Evolutionary conservation across 2,113 vertebrate genomes (phyloP).

Genomic region (Campylorhamphus procurvoides): DNA sequence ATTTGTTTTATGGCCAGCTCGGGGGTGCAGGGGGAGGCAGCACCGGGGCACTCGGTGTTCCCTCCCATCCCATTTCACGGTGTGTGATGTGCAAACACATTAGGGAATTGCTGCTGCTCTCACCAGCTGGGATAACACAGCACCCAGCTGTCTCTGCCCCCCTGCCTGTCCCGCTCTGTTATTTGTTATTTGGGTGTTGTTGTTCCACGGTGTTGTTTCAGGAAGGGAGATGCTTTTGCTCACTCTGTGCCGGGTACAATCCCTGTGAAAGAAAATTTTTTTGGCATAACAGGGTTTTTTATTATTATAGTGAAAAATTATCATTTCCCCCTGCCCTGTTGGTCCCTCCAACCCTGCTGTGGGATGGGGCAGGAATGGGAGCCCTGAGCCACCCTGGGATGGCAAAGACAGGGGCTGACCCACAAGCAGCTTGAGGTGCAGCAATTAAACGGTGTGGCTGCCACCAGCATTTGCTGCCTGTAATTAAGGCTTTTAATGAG

Average conservation of each 20-base stretch:
- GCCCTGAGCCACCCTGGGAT: background rate
- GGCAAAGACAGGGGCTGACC: background rate
- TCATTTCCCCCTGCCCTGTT: fast-evolving
- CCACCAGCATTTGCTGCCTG: background rate
- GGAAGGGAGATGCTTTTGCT: background rate
- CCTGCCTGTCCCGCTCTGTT: background rate
- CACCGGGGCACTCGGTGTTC: fast-evolving
- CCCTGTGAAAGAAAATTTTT: fast-evolving
- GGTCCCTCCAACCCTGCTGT: background rate
- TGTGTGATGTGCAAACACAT: background rate
- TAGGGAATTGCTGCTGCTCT: background rate
- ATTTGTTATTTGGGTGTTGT: background rate
- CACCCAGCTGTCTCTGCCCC: background rate
- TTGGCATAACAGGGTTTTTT: fast-evolving
- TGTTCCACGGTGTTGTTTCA: background rate
- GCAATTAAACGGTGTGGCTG: background rate
- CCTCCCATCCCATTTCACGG: background rate
- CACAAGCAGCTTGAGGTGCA: background rate
- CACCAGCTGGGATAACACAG: background rate
- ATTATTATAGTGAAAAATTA: background rate
- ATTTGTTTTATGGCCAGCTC: background rate
- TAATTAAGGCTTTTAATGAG: slow-evolving; percentile 27
- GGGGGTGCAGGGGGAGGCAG: background rate
- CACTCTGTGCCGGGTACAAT: background rate
- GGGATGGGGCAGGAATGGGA: background rate